Evolutionary conservation across 2,797 vertebrate genomes (phyloP), one percentile per base, ranked within the genome.

Genomic region (Galaxias olidus): DNA sequence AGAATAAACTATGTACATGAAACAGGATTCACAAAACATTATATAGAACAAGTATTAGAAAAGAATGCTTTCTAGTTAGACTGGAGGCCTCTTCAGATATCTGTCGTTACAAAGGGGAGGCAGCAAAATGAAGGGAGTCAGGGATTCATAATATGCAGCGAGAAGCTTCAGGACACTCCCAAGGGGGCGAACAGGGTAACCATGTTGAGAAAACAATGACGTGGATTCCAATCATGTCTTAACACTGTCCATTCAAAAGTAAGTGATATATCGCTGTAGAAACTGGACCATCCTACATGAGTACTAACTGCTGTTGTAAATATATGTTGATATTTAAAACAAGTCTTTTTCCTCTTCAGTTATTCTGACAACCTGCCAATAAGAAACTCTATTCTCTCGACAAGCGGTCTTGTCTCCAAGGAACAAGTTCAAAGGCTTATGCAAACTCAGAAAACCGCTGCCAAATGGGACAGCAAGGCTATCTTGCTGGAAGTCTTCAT

Each of bases 221-320:
- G 82, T 30, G 72, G 18, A 89, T 89, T 89, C 85, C 76, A 73
- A 74, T 81, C 78, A 63, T 76, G 77, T 47, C 59, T 59, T 59
- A 61, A 63, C 53, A 46, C 64, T 78, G 80, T 65, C 61, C 59
- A 4, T 11, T 69, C 53, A 66, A 18, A 19, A 53, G 51, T 53
- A 12, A 17, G 10, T 53, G 8, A 15, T 13, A 55, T 15, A 9
- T 42, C 14, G 10, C 10, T 2, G 50, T 18, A 10, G 17, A 9
- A 10, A 57, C 6, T 57, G 8, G 15, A 10, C 41, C 13, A 8
- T 56, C 10, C 10, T 43, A 44, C 17, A 42, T 57, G n/a, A 42
- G 40, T n/a, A 40, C 9, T 13, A 42, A 56, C 6, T 9, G 15
- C 2, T n/a, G 8, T n/a, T 15, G 8, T 1, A n/a, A 56, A 10